Conservation (phyloP, 2,797 vertebrate species). For the Nannoperca australis region DNA sequence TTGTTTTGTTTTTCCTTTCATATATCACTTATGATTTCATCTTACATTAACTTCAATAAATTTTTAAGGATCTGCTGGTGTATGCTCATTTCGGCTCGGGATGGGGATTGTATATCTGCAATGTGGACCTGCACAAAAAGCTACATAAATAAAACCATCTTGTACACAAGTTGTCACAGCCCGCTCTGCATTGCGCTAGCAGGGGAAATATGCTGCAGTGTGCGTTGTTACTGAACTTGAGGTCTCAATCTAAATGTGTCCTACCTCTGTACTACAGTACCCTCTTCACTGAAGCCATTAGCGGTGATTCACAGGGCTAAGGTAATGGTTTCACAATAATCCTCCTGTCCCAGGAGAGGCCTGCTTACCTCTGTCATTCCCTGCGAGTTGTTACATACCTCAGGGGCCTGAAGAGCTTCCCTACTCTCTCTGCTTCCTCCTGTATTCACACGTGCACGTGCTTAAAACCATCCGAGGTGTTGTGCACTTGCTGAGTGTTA, state of each 20-base stretch:
- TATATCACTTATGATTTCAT: slow-evolving; percentile 84
- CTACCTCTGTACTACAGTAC: slow-evolving; percentile 43
- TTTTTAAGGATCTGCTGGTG: slow-evolving; percentile 87
- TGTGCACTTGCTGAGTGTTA: neutral
- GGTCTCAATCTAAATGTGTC: slow-evolving; percentile 60
- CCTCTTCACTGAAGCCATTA: slow-evolving; percentile 74
- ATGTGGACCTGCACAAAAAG: neutral
- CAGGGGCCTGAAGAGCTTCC: slow-evolving; percentile 31
- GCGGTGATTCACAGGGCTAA: slow-evolving; percentile 69
- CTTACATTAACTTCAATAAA: slow-evolving; percentile 88
- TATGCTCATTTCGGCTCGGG: slow-evolving; percentile 68
- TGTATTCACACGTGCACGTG: slow-evolving; percentile 3
- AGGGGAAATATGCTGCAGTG: slow-evolving; percentile 55
- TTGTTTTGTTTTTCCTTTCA: slow-evolving; percentile 71
- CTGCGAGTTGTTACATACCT: slow-evolving; percentile 60
- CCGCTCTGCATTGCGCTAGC: slow-evolving; percentile 12
- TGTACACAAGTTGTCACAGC: slow-evolving; percentile 16
- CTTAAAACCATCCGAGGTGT: slow-evolving; percentile 9
- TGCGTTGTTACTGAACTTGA: slow-evolving; percentile 32
- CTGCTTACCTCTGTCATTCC: slow-evolving; percentile 66
- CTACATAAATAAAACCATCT: slow-evolving; percentile 26
- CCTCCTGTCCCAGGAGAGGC: slow-evolving; percentile 62
- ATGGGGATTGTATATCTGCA: slow-evolving; percentile 32
- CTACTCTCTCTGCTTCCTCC: neutral
- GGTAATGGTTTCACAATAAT: slow-evolving; percentile 77